Evolutionary conservation across 2,797 vertebrate species (phyloP).

Genomic region (Acridotheres tristis): DNA sequence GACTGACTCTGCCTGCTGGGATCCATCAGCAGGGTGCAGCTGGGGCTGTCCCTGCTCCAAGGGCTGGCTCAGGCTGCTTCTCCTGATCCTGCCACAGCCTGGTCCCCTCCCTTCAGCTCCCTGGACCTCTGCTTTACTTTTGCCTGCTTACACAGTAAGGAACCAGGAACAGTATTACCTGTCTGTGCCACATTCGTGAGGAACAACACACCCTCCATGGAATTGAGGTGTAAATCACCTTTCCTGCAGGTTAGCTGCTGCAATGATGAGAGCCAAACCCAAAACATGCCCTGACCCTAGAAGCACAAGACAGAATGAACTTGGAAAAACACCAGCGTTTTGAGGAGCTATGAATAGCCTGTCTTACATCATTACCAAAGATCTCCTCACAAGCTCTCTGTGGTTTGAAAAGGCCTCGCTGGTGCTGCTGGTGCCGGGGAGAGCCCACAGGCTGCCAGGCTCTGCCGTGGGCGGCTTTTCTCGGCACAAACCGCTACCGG

Average conservation of each 20-base stretch:
- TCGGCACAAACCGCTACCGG: fast-evolving
- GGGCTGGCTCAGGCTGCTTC: neutral
- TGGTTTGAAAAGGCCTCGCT: neutral
- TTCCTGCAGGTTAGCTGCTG: neutral
- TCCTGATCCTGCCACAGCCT: neutral
- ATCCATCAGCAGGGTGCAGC: neutral
- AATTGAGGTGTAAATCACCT: neutral
- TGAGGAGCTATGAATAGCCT: neutral
- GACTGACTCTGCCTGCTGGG: neutral
- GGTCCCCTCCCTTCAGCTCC: neutral
- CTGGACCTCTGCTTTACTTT: neutral
- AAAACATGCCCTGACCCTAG: neutral
- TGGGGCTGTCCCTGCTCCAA: neutral
- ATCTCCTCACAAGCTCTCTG: neutral
- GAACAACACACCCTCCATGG: fast-evolving
- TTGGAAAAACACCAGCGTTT: neutral
- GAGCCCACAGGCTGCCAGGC: neutral
- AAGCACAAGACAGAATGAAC: neutral
- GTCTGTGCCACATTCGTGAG: neutral
- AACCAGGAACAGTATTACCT: neutral
- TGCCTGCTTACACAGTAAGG: neutral
- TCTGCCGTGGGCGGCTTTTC: neutral
- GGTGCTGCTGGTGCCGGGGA: neutral
- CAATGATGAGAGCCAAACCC: fast-evolving
- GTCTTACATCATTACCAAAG: neutral